Evolutionary conservation across 2,113 vertebrate genomes (phyloP).

Genomic region (Albula goreensis): DNA sequence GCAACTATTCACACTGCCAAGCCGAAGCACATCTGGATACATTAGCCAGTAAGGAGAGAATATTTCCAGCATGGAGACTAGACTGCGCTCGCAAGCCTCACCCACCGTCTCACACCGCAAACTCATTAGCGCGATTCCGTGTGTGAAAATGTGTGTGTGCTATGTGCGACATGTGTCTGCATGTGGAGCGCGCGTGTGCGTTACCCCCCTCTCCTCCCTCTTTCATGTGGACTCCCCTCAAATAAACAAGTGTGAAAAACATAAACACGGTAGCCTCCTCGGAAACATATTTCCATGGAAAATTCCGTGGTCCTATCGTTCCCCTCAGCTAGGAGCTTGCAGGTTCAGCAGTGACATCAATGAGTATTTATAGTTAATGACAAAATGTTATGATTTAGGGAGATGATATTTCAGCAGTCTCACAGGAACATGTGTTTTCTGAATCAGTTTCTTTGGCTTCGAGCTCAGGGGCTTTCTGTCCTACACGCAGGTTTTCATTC

Average conservation of each 20-base stretch:
- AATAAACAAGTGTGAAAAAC: slow-evolving; percentile 53
- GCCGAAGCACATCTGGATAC: slow-evolving; percentile 55
- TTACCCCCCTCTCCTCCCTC: slow-evolving; percentile 41
- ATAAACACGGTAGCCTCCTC: slow-evolving; percentile 61
- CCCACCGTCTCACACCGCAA: slow-evolving; percentile 9
- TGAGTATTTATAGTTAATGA: slow-evolving; percentile 72
- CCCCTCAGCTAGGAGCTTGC: slow-evolving; percentile 50
- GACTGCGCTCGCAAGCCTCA: slow-evolving; percentile 37
- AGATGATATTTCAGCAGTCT: slow-evolving; percentile 74
- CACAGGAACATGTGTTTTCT: slow-evolving; percentile 68
- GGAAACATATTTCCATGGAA: slow-evolving; percentile 69
- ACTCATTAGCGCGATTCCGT: background rate
- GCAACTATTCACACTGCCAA: slow-evolving; percentile 32
- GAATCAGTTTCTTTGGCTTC: slow-evolving; percentile 59
- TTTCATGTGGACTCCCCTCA: slow-evolving; percentile 60
- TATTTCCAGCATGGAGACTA: background rate
- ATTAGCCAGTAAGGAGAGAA: slow-evolving; percentile 42
- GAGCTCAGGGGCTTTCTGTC: slow-evolving; percentile 61
- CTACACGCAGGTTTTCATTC: slow-evolving; percentile 52
- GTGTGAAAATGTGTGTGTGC: background rate
- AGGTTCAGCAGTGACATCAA: slow-evolving; percentile 57
- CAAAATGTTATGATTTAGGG: slow-evolving; percentile 70
- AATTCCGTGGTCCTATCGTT: slow-evolving; percentile 67
- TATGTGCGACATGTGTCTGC: background rate
- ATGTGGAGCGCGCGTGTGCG: slow-evolving; percentile 28